Base-by-base conservation (phyloP, 2,113 vertebrate species). In the Xyliphius kryptos region DNA sequence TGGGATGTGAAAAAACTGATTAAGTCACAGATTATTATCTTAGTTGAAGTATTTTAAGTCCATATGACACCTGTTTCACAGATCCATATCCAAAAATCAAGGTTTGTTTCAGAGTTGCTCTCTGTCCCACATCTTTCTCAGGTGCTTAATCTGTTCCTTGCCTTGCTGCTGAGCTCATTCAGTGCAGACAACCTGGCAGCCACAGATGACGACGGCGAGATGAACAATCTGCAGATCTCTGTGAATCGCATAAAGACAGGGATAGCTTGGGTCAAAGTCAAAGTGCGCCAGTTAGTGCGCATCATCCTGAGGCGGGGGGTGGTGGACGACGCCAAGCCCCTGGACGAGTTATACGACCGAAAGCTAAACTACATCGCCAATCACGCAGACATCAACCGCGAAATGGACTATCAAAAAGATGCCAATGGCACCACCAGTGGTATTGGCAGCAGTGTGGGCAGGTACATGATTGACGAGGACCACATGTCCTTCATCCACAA, bases 201-300 rank as follows among this genome's bases (percentile, higher is more conserved):
- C 0, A 84, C 91, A 0, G 91, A 93, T 0, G 91, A 93, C 0
- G 91, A 93, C 0, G 91, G 91, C 0, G 91, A 93, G 76, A 92
- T 93, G 90, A 93, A 93, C 85, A 93, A 93, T 79, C 82, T 93
- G 32, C 91, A 93, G 79, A 91, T 93, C 63, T 89, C 91, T 0
- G 87, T 91, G 0, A 92, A 91, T 57, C 89, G 91, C 13, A 93
- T 93, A 73, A 92, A 93, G 77, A 86, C 84, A 36, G 91, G 91
- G 20, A 89, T 93, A 0, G 90, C 91, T 4, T 92, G 89, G 88
- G 75, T n/a, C 63, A 93, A 93, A 68, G 47, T 71, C 0, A 88
- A 89, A 63, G 80, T 86, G 6, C 80, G 76, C 0, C 82, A 88
- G 69, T 85, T 92, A 75, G 87, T 91, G 76, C 87, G 83, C 1